phyloP scores from a whole-genome alignment of 2,888 invertebrate species.

The Drosophila anceps region DNA sequence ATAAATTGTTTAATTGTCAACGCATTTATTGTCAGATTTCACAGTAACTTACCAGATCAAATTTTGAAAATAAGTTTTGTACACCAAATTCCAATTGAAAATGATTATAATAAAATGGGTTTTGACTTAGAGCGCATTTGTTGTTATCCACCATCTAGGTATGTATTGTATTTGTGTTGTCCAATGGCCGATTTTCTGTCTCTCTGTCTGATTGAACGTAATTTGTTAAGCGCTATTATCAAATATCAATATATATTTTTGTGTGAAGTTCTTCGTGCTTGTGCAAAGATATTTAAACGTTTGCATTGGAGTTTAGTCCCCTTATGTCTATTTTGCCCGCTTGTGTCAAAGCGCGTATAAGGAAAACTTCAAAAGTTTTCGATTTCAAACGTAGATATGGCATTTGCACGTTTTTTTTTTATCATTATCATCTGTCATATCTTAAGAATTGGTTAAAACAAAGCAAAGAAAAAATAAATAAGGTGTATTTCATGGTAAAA shows the following conservation, averaged over 20 bases:
- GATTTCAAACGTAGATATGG: no score
- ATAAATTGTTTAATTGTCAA: not conserved
- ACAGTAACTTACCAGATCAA: not conserved
- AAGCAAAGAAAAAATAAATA: no score
- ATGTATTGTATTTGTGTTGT: not conserved
- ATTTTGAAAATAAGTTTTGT: slow-evolving; percentile 17
- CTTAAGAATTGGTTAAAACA: not conserved
- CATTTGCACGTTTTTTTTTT: no score
- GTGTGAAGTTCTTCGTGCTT: not conserved
- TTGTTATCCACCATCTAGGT: slow-evolving; percentile 64
- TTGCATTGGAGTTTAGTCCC: not conserved
- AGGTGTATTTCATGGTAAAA: no score
- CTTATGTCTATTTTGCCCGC: not conserved
- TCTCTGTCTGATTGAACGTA: not conserved
- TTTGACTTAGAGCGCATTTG: slow-evolving; percentile 54
- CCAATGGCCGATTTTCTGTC: not conserved
- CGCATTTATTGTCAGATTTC: slow-evolving; percentile 34
- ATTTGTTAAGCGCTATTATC: not conserved
- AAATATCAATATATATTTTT: not conserved
- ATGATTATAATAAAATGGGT: slow-evolving; percentile 63
- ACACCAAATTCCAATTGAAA: slow-evolving; percentile 28
- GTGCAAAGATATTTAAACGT: not conserved
- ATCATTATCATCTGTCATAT: not conserved
- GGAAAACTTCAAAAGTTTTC: no score
- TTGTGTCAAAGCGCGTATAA: not conserved